A percentile compares a stretch with the other conserved stretches of the same genome.
These are phyloP conservation scores for Phoebastria nigripes DNA, from an alignment of 2,797 vertebrate genomes.

Conservation along the genomic window DNA sequence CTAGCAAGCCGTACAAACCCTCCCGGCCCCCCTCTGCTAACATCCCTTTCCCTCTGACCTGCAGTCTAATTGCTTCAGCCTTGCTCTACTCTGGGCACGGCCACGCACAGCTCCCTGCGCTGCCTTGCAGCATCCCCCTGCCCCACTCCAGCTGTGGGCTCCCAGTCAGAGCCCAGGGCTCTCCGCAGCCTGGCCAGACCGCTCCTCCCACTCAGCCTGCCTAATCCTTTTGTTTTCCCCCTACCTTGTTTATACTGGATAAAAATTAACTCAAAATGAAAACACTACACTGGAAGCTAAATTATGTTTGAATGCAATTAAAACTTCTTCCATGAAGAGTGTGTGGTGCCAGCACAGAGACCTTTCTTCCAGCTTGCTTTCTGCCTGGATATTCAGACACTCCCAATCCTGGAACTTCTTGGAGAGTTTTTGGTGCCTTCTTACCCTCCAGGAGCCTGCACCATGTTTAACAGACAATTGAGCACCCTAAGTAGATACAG, in stretches of 20 bases:
- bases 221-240: constrained; percentile 5
- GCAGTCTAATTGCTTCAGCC: background rate
- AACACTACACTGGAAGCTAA: background rate
- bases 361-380: background rate
- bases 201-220: background rate
- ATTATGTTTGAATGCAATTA: background rate
- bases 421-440: background rate
- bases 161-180: background rate
- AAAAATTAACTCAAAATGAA: constrained; percentile 30
- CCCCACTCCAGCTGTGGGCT: background rate
- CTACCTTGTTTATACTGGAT: background rate
- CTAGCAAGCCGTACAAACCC: background rate
- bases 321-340: background rate
- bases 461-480: background rate
- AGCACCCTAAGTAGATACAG: background rate
- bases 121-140: background rate
- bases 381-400: background rate
- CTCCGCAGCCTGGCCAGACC: rapidly evolving
- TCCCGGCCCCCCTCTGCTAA: background rate
- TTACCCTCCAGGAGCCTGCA: background rate
- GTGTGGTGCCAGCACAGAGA: background rate
- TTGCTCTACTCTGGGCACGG: background rate
- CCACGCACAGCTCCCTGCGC: background rate
- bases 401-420: background rate
- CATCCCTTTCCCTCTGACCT: background rate